These are phyloP conservation scores for Amniataba percoides DNA, from an alignment of 2,797 vertebrate genomes.

Conservation along the genomic window DNA sequence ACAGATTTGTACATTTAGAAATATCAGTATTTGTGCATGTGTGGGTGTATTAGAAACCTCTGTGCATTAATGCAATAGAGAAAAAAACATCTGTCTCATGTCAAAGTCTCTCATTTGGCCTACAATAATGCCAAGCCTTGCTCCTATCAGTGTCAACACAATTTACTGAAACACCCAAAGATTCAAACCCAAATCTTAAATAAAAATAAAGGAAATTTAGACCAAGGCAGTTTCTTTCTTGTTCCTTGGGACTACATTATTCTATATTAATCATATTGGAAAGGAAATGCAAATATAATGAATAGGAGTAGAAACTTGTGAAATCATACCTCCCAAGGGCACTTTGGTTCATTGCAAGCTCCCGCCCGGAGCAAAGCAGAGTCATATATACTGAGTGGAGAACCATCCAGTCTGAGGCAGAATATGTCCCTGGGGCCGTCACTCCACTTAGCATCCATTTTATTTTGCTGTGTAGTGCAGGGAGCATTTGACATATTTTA, in stretches of 20 bases:
- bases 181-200: slow-evolving; percentile 10
- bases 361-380: slow-evolving; percentile 37
- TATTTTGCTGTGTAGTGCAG: slow-evolving; percentile 28
- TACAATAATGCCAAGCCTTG: slow-evolving; percentile 59
- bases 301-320: slow-evolving; percentile 23
- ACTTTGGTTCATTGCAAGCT: slow-evolving; percentile 76
- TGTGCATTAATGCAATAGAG: neutral
- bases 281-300: slow-evolving; percentile 14
- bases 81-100: neutral
- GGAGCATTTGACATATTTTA: slow-evolving; percentile 37
- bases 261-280: neutral
- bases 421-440: slow-evolving; percentile 25
- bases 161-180: slow-evolving; percentile 6
- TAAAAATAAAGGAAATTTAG: slow-evolving; percentile 27
- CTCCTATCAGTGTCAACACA: slow-evolving; percentile 42
- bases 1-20: neutral
- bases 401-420: slow-evolving; percentile 33
- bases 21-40: neutral
- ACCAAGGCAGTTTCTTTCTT: slow-evolving; percentile 17
- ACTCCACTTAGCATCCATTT: slow-evolving; percentile 37
- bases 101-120: slow-evolving; percentile 3
- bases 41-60: slow-evolving; percentile 2
- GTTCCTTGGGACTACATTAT: slow-evolving; percentile 11
- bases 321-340: slow-evolving; percentile 61
- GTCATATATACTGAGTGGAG: slow-evolving; percentile 27